These are phyloP conservation scores for Hemaris fuciformis DNA, from an alignment of 2,888 invertebrate species.

Conservation along the genomic window DNA sequence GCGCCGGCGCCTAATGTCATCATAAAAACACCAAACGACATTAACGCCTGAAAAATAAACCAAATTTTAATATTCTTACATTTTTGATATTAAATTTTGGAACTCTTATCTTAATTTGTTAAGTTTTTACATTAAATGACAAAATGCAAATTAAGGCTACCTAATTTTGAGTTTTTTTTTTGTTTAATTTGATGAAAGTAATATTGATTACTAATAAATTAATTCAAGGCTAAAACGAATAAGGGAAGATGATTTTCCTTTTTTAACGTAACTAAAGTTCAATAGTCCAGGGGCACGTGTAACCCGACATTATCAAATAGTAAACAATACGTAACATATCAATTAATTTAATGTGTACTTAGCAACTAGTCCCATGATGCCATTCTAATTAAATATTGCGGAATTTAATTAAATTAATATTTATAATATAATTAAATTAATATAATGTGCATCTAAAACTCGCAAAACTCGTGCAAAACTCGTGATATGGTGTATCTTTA, in stretches of 20 bases:
- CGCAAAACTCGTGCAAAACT: too few relatives aligned
- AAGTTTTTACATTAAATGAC: neutral
- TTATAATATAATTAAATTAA: neutral
- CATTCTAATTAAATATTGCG: neutral
- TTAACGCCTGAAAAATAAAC: conserved; percentile 67
- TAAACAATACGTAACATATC: conserved; percentile 18
- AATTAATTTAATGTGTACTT: neutral
- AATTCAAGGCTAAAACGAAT: neutral
- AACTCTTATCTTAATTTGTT: neutral
- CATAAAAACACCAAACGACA: conserved; percentile 79
- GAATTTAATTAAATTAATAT: neutral
- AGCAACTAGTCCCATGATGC: neutral
- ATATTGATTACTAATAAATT: neutral
- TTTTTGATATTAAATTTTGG: neutral
- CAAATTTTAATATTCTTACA: neutral
- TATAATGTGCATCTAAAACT: neutral
- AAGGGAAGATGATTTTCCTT: neutral
- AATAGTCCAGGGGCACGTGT: conserved; percentile 26
- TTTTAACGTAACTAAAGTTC: conserved; percentile 14
- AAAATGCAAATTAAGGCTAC: neutral
- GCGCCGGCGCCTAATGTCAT: conserved; percentile 81
- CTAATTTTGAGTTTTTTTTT: neutral
- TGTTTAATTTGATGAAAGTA: neutral
- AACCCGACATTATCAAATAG: conserved; percentile 23
- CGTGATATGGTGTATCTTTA: too few relatives aligned